Evolutionary conservation across 2,797 vertebrate genomes (phyloP), one percentile per base, ranked within the genome.

Genomic region (Delichon dasypus): DNA sequence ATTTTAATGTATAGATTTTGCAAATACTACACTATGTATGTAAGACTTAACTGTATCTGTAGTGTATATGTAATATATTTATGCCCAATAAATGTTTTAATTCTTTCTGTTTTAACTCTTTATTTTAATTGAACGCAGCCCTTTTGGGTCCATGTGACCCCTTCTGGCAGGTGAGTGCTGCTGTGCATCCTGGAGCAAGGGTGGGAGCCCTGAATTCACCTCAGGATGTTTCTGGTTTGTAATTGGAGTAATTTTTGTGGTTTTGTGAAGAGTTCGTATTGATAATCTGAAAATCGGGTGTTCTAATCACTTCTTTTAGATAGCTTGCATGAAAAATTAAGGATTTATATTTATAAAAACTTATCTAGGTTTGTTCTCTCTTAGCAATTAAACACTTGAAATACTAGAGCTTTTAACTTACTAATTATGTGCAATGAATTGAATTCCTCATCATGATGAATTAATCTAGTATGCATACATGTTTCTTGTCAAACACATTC

Each of bases 61-160:
- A 99, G 99, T 99, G 99, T 99, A 99, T 99, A 99, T 99, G 99
- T 99, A 99, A 99, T 99, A 99, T 99, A 99, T 99, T 99, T 99
- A 99, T 99, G 99, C 99, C 98, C 99, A 99, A 99, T 99, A 99
- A 99, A 99, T 99, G 99, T 99, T 99, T 99, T 98, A 99, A 99
- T 98, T 99, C 99, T 99, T 99, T 99, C 98, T 98, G 98, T 98
- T 99, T 99, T 98, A 99, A 99, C 98, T 98, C 98, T 99, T 99
- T 98, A 98, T 98, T 76, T 78, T 85, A 34, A 36, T 29, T 44
- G 65, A 36, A 5, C 7, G 3, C 38, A 81, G 34, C 5, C 27
- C 20, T 68, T 68, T 32, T 48, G 23, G 8, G 32, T 26, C 17
- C 1, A 3, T 0, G 2, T 13, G 48, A 48, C 15, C 44, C 23